phyloP scores from a whole-genome alignment of 2,888 invertebrate genomes.

The Elmis aenea region DNA sequence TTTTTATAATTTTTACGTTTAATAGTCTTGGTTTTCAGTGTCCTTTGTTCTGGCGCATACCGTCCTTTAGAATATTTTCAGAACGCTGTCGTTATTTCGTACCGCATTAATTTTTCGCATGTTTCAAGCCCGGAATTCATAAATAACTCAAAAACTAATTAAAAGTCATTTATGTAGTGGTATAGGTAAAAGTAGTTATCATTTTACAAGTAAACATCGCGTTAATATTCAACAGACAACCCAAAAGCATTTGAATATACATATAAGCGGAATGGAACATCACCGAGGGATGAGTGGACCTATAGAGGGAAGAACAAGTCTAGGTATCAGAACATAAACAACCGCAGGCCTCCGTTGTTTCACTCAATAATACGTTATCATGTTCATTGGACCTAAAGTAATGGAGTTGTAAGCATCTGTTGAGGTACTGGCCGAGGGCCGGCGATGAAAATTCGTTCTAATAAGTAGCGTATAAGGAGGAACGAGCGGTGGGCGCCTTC shows the following conservation, averaged over 20 bases:
- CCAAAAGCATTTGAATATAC: constrained; percentile 32
- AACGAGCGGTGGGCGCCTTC: constrained; percentile 13
- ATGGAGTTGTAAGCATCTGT: constrained; percentile 45
- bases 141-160: no score
- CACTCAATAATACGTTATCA: constrained; percentile 48
- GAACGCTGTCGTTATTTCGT: no score
- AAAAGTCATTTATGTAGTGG: no score
- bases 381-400: constrained; percentile 45
- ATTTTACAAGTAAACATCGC: constrained; percentile 18
- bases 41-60: no score
- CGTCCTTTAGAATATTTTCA: no score
- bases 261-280: constrained; percentile 28
- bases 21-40: no score
- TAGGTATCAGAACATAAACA: constrained; percentile 41
- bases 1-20: no score
- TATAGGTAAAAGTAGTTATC: no score
- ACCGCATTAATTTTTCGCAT: no score
- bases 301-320: constrained; percentile 18
- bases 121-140: no score
- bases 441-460: constrained; percentile 20
- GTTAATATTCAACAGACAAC: constrained; percentile 30
- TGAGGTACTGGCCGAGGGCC: constrained; percentile 31
- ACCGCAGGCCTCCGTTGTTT: constrained; percentile 41
- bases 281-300: constrained; percentile 17
- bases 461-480: constrained; percentile 21